These are phyloP conservation scores for Charanyca ferruginea DNA, from an alignment of 2,888 invertebrate species.

Conservation along the genomic window DNA sequence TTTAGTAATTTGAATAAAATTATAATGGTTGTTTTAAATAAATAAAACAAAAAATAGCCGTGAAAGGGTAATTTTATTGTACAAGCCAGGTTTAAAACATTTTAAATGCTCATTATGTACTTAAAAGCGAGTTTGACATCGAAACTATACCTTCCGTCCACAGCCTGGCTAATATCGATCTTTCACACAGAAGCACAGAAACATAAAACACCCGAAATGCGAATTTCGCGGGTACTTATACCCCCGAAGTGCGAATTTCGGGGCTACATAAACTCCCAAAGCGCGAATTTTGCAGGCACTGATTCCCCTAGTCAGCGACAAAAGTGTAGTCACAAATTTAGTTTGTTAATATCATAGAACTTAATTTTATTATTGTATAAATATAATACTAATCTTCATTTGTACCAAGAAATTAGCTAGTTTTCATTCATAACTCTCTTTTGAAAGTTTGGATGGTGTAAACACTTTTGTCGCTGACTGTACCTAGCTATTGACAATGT, in stretches of 20 bases:
- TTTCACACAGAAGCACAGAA: neutral
- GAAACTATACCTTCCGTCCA: neutral
- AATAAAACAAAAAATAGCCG: conserved; percentile 39
- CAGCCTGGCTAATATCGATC: neutral
- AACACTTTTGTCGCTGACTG: neutral
- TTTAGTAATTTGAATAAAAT: too few species aligned
- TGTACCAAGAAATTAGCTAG: neutral
- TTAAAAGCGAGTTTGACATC: conserved; percentile 10
- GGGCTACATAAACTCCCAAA: neutral
- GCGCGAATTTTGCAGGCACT: too few species aligned
- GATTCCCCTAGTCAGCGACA: neutral
- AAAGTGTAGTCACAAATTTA: neutral
- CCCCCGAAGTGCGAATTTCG: neutral
- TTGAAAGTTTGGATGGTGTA: neutral
- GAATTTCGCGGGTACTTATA: neutral
- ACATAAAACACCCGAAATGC: neutral
- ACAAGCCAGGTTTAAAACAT: conserved; percentile 49
- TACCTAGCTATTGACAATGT: neutral
- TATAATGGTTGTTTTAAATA: too few species aligned
- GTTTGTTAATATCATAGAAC: neutral
- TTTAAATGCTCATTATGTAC: conserved; percentile 45
- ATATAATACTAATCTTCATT: conserved; percentile 25
- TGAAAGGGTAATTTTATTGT: conserved; percentile 41
- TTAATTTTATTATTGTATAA: neutral
- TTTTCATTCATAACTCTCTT: too few species aligned